Evolutionary conservation across 2,113 vertebrate species (phyloP), one percentile per base, ranked within the genome.

Genomic region (Pavo muticus): DNA sequence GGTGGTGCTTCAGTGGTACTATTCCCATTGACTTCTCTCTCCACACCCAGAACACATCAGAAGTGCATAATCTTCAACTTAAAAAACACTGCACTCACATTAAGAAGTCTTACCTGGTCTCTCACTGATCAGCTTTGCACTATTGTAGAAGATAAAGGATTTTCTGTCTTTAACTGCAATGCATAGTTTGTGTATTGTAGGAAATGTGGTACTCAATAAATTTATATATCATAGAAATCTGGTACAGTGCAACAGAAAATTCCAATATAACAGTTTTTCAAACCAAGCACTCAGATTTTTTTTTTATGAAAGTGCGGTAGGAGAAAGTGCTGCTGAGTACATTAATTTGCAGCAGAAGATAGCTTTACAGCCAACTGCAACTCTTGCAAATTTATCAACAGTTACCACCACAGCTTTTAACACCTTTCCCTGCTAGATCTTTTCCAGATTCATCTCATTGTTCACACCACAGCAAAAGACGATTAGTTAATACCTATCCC

Each of bases 401-500:
- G 63, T 88, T 93, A 70, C n/a, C 70, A 42, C 59, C 39, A 42
- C 42, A 76, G 71, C 71, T 91, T 87, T 85, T 50, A 91, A 64
- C 80, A 87, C 63, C 50, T 40, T 56, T 42, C 56, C 74, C 54
- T 86, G 81, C 84, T 75, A 79, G 11, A 69, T 25, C 42, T 87
- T 30, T 54, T 30, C 39, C 71, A 90, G 84, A 65, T 42, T 23
- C n/a, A 37, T 42, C 30, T 68, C 71, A 35, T 37, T 80, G 87
- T 47, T 91, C 70, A 61, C 64, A 59, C 83, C 60, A 39, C 54
- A 39, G 73, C 60, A 67, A 84, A 39, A 85, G 61, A 72, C 56
- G 78, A 42, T 63, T 24, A 54, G 30, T 84, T 82, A 83, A 64
- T 32, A 78, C 14, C 9, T 32, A 76, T 20, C 47, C 27, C 48